Conservation (phyloP, 2,888 invertebrate genomes). For the Achlya flavicornis region DNA sequence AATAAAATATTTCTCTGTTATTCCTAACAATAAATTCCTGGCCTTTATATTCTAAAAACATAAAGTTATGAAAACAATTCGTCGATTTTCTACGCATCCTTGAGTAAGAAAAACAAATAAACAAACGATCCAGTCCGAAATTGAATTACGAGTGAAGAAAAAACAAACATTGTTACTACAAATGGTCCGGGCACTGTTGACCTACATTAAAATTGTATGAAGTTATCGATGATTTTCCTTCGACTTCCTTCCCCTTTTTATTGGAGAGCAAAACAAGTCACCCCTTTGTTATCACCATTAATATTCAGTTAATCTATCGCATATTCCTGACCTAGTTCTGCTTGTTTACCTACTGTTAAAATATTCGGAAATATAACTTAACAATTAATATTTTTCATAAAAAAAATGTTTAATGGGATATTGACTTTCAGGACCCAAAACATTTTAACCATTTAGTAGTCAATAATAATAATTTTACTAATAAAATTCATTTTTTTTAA, state of each 20-base stretch:
- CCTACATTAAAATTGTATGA: conserved; percentile 4
- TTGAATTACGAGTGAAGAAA: neutral
- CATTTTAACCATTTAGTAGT: too few relatives aligned
- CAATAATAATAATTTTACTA: too few relatives aligned
- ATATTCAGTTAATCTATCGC: conserved; percentile 23
- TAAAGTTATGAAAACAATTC: conserved; percentile 3
- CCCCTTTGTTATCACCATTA: conserved; percentile 16
- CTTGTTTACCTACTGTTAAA: neutral
- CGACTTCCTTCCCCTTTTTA: neutral
- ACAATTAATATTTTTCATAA: too few relatives aligned
- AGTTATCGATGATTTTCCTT: neutral
- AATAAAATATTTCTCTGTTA: neutral
- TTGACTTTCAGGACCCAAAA: too few relatives aligned
- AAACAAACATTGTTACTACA: neutral
- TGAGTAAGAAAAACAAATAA: neutral
- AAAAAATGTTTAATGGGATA: too few relatives aligned
- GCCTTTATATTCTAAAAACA: neutral
- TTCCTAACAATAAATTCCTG: neutral
- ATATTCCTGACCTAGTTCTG: conserved; percentile 25
- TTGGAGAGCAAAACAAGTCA: conserved; percentile 7
- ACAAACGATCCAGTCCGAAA: neutral
- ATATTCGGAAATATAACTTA: neutral
- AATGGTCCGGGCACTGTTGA: neutral
- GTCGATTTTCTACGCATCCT: neutral
- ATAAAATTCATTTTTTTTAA: too few relatives aligned